These are phyloP conservation scores for Troglohyphantes excavatus DNA, from an alignment of 2,888 invertebrate genomes.

Conservation along the genomic window DNA sequence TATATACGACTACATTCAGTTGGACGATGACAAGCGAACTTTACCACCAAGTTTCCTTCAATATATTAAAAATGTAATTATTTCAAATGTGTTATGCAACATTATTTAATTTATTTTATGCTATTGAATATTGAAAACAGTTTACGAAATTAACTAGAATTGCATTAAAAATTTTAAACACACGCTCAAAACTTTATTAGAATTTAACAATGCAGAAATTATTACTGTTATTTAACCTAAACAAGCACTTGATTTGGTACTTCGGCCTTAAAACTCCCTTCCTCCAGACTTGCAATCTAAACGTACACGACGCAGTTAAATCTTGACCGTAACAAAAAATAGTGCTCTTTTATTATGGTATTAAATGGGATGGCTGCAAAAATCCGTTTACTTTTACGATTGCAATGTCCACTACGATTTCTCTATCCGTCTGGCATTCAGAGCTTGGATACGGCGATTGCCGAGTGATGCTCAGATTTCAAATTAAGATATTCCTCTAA, in stretches of 20 bases:
- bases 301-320: conserved; percentile 23
- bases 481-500: not conserved
- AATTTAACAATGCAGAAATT: too few species aligned
- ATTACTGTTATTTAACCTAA: too few species aligned
- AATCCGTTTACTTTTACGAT: conserved; percentile 41
- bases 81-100: too few species aligned
- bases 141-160: too few species aligned
- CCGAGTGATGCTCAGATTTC: not conserved
- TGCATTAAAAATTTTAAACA: too few species aligned
- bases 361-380: conserved; percentile 11
- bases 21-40: too few species aligned
- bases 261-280: not conserved
- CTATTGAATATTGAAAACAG: too few species aligned
- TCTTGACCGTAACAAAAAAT: conserved; percentile 36
- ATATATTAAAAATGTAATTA: too few species aligned
- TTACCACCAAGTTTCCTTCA: too few species aligned
- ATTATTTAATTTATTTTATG: too few species aligned
- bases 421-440: not conserved
- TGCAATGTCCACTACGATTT: not conserved
- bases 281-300: conserved; percentile 16
- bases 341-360: conserved; percentile 43
- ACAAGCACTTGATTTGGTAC: not conserved
- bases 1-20: too few species aligned
- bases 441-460: conserved; percentile 5
- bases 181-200: too few species aligned